Conservation (phyloP, 2,888 invertebrate species). For the Leptogaster cylindrica region DNA sequence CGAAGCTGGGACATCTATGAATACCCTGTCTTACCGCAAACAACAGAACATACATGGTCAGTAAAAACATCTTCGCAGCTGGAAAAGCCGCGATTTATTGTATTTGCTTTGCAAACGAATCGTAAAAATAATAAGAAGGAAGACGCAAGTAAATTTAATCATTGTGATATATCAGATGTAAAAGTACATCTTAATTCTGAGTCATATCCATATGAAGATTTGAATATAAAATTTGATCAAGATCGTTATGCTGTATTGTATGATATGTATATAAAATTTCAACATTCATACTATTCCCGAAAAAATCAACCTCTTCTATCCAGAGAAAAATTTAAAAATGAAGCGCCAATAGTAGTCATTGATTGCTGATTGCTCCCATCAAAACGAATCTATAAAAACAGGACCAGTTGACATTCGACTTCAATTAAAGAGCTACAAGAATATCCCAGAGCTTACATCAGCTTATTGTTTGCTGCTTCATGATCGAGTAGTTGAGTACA, state of each 20-base stretch:
- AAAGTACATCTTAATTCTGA: slow-evolving; percentile 56
- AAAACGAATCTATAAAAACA: slow-evolving; percentile 50
- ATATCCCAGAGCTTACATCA: slow-evolving; percentile 49
- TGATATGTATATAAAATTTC: slow-evolving; percentile 51
- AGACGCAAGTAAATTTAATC: too few species aligned
- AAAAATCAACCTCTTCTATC: slow-evolving; percentile 42
- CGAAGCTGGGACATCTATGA: too few species aligned
- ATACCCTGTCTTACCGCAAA: too few species aligned
- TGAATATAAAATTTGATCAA: slow-evolving; percentile 52
- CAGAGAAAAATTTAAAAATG: slow-evolving; percentile 48
- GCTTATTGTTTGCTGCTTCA: slow-evolving; percentile 49
- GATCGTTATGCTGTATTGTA: slow-evolving; percentile 51
- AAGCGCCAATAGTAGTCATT: slow-evolving; percentile 51
- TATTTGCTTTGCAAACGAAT: too few species aligned
- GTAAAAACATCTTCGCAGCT: too few species aligned
- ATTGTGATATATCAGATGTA: slow-evolving; percentile 55
- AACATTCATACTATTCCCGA: slow-evolving; percentile 47
- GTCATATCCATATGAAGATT: slow-evolving; percentile 55
- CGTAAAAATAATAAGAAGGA: too few species aligned
- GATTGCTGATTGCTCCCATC: slow-evolving; percentile 52
- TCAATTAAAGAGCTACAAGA: slow-evolving; percentile 50
- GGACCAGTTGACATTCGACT: slow-evolving; percentile 51
- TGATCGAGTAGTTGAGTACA: slow-evolving; percentile 41
- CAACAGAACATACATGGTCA: too few species aligned
- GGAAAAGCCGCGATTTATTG: too few species aligned